phyloP scores from a whole-genome alignment of 2,888 invertebrate genomes.

The Tipula lateralis region DNA sequence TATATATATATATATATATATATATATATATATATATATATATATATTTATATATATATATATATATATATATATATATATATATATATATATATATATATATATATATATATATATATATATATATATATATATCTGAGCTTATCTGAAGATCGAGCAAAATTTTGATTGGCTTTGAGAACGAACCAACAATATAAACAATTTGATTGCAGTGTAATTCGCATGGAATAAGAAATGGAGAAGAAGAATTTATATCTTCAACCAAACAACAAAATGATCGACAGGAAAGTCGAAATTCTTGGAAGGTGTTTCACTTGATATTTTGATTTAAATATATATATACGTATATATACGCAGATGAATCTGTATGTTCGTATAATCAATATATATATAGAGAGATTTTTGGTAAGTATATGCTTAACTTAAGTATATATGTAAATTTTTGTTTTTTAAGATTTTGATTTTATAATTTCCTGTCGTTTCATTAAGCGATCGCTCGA shows the following conservation, averaged over 20 bases:
- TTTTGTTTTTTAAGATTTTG: background rate
- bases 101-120: too few species aligned
- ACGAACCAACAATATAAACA: background rate
- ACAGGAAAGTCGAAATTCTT: background rate
- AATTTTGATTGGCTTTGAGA: background rate
- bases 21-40: too few species aligned
- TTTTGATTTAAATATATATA: background rate
- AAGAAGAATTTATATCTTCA: background rate
- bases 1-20: too few species aligned
- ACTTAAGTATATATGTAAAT: background rate
- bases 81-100: too few species aligned
- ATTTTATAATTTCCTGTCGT: background rate
- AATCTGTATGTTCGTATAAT: too few species aligned
- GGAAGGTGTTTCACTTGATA: background rate
- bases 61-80: too few species aligned
- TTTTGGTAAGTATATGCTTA: background rate
- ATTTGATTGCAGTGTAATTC: background rate
- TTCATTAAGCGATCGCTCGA: background rate
- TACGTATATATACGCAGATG: background rate
- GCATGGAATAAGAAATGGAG: background rate
- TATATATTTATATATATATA: too few species aligned
- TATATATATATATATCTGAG: too few species aligned
- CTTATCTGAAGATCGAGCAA: background rate
- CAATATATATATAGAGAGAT: background rate
- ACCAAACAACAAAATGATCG: background rate